Evolutionary conservation across 2,113 vertebrate genomes (phyloP), one percentile per base, ranked within the genome.

Genomic region (Callipepla squamata): DNA sequence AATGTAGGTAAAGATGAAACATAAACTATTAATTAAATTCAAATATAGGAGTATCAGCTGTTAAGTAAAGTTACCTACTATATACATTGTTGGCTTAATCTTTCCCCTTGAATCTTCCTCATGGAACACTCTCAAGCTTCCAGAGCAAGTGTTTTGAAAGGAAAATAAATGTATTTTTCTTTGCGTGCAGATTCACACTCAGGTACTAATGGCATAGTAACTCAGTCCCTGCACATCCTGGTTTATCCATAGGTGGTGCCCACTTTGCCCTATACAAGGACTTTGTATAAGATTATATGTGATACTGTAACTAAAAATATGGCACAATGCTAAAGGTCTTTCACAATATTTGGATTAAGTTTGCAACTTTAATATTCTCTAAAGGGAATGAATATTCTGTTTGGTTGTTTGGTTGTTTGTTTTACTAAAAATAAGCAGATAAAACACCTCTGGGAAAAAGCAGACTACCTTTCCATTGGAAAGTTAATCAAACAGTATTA

Each of bases 11-110:
- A 89, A 93, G 53, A 19, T 67, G 85, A 90, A 93, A 86, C 32
- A 42, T n/a, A 51, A 34, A 63, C 57, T 25, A 28, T 88, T 90
- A 63, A 90, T 91, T 83, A 83, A 89, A 92, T 93, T 91, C 50
- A 88, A 83, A 78, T 90, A 90, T 78, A 77, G 51, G 53, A 81
- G 53, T 94, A 34, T 89, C 91, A 93, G 73, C 67, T 89, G 13
- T 74, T 90, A 88, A 95, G 55, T 62, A 67, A 77, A 74, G 48
- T 47, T 85, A 62, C 75, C 45, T 90, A 57, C 65, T 79, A 20
- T 42, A 65, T 42, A 65, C 36, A 57, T 78, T 4, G 0, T 55
- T 87, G 38, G 11, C 61, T 80, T 78, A 70, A 70, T 82, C 72
- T 91, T 94, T 73, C 83, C 21, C 84, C 50, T 87, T 91, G 58